Evolutionary conservation across 1,140 invertebrate genomes (phyloP), one percentile per base, ranked within the genome.

Genomic region (Physella acuta): DNA sequence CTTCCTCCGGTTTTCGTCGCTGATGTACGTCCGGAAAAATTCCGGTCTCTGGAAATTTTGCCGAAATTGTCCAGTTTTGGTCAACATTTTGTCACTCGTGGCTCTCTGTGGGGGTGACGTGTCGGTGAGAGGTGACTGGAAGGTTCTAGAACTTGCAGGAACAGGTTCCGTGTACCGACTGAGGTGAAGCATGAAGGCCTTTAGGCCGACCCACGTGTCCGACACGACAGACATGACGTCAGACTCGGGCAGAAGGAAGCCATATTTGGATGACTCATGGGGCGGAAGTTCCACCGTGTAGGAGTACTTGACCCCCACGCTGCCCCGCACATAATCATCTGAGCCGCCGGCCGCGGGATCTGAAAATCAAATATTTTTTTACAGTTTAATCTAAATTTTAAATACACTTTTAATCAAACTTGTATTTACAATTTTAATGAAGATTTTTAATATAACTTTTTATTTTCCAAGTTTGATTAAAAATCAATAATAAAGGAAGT

Each of bases 191-290:
- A 33, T 16, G 24, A 68, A 44, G 1, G 66, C 53, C 56, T 68
- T 68, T 0, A 68, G 30, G 1, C 66, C 66, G 17, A 44, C 56
- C 66, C 66, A 68, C 4, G 66, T 68, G 56, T 68, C 66, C 30
- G 66, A 31, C 17, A 68, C 66, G 1, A 68, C 52, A 1, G 55
- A 53, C 26, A 34, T 24, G 37, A 68, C 66, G 1, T 59, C 55
- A 1, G 20, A 11, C 30, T 68, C 85, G 0, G 92, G 90, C 14
- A 98, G 85, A 64, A 95, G 82, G 79, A 94, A 96, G 44, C 93
- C 93, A 77, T 93, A 92, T 8, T 33, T 26, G 44, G 78, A 78
- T 16, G 33, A 71, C 37, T 78, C 79, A 3, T 63, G 34, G 17
- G 72, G 72, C 30, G 76, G 59, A 5, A 82, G 74, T 71, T 87